A percentile compares a stretch with the other conserved stretches of the same genome.
These are phyloP conservation scores for Ectobius pallidus DNA, from an alignment of 2,888 invertebrate species.

Conservation along the genomic window DNA sequence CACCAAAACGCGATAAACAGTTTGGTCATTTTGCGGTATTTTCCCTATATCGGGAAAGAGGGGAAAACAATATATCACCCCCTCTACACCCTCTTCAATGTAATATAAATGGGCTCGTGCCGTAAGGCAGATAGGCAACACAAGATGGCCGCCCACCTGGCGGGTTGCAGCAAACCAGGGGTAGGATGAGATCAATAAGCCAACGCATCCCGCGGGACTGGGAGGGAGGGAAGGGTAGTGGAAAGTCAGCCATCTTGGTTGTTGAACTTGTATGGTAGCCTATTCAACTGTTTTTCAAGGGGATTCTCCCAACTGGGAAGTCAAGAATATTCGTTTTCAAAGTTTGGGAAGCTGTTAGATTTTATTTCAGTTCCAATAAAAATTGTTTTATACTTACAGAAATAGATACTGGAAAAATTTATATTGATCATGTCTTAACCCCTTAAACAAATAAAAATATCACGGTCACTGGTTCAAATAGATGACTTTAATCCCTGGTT, in stretches of 20 bases:
- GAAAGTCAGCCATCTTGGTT: slow-evolving; percentile 24
- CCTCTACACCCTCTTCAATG: neutral
- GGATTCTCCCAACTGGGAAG: neutral
- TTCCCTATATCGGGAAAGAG: neutral
- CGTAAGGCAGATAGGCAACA: slow-evolving; percentile 15
- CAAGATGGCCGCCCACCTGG: slow-evolving; percentile 28
- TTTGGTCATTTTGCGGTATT: neutral
- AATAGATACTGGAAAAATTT: no score
- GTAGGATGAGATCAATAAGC: slow-evolving; percentile 23
- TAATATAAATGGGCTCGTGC: neutral
- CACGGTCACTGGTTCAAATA: no score
- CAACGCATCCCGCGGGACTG: slow-evolving; percentile 6
- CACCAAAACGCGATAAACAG: neutral
- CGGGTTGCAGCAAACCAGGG: slow-evolving; percentile 25
- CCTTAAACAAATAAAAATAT: no score
- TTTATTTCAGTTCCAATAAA: no score
- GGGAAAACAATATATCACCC: slow-evolving; percentile 1
- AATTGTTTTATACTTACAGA: no score
- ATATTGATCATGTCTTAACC: no score
- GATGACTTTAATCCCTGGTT: no score
- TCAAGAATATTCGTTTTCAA: no score
- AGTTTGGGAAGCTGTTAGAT: no score
- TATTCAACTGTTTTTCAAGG: slow-evolving; percentile 8
- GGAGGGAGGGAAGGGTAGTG: neutral
- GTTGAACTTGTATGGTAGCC: slow-evolving; percentile 21